phyloP scores from a whole-genome alignment of 2,113 vertebrate genomes.

The Corythaixoides concolor region DNA sequence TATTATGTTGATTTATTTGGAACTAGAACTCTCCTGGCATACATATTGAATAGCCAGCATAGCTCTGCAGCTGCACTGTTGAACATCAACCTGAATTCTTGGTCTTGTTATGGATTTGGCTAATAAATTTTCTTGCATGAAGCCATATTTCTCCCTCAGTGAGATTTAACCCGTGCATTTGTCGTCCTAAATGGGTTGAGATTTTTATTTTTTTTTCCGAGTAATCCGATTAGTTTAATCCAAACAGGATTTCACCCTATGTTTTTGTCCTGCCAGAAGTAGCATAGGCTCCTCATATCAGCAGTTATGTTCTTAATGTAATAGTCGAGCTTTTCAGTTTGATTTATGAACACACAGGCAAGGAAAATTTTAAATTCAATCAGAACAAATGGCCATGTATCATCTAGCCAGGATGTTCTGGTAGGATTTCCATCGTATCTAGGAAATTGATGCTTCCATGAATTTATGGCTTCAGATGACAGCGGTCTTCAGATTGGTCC shows the following conservation, averaged over 20 bases:
- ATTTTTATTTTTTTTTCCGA: not conserved
- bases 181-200: not conserved
- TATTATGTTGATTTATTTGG: not conserved
- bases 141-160: not conserved
- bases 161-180: not conserved
- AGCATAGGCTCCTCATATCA: not conserved
- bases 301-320: not conserved
- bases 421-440: not conserved
- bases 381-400: not conserved
- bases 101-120: not conserved
- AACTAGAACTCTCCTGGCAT: not conserved
- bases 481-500: not conserved
- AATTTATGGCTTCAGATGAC: not conserved
- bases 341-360: not conserved
- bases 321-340: not conserved
- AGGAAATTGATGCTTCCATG: not conserved
- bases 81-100: not conserved
- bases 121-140: not conserved
- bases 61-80: conserved; percentile 1
- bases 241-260: not conserved
- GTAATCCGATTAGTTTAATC: not conserved
- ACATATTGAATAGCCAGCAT: not conserved
- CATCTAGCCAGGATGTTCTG: not conserved
- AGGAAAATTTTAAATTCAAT: not conserved
- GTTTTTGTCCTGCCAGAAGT: not conserved